Evolutionary conservation across 2,797 vertebrate genomes (phyloP).

Genomic region (Esox masquinongy): DNA sequence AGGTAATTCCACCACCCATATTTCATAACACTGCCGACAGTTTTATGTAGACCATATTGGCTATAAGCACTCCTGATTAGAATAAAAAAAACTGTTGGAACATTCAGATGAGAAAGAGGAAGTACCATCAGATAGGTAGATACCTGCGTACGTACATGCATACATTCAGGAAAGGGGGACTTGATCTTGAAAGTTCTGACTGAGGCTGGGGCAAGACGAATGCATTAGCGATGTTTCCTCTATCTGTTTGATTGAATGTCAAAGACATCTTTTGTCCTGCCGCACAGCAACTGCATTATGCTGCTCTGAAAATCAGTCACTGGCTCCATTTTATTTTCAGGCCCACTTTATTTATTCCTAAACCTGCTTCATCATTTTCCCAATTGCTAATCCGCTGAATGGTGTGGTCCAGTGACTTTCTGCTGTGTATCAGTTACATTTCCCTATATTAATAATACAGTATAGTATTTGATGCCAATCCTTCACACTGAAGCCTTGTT

Average conservation of each 20-base stretch:
- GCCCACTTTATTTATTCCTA: slow-evolving; percentile 29
- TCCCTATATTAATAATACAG: slow-evolving; percentile 60
- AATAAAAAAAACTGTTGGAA: slow-evolving; percentile 60
- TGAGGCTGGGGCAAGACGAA: not conserved
- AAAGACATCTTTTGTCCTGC: not conserved
- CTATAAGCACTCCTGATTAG: slow-evolving; percentile 84
- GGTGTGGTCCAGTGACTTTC: slow-evolving; percentile 45
- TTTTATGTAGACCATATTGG: slow-evolving; percentile 89
- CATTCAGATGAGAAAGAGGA: slow-evolving; percentile 4
- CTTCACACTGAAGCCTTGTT: slow-evolving; percentile 78
- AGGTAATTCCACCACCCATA: slow-evolving; percentile 88
- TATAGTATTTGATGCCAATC: not conserved
- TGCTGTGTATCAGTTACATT: slow-evolving; percentile 54
- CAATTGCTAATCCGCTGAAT: slow-evolving; percentile 45
- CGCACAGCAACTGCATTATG: not conserved
- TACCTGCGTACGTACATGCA: no score
- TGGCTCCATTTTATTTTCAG: not conserved
- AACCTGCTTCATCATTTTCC: slow-evolving; percentile 50
- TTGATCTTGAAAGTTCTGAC: slow-evolving; percentile 14
- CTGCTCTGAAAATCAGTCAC: not conserved
- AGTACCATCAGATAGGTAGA: slow-evolving; percentile 1
- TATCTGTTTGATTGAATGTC: not conserved
- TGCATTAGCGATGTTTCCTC: not conserved
- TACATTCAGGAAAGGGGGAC: slow-evolving; percentile 4
- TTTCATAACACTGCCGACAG: slow-evolving; percentile 88